Evolutionary conservation across 2,888 invertebrate genomes (phyloP).

Genomic region (Scaptomyza caliginosa): DNA sequence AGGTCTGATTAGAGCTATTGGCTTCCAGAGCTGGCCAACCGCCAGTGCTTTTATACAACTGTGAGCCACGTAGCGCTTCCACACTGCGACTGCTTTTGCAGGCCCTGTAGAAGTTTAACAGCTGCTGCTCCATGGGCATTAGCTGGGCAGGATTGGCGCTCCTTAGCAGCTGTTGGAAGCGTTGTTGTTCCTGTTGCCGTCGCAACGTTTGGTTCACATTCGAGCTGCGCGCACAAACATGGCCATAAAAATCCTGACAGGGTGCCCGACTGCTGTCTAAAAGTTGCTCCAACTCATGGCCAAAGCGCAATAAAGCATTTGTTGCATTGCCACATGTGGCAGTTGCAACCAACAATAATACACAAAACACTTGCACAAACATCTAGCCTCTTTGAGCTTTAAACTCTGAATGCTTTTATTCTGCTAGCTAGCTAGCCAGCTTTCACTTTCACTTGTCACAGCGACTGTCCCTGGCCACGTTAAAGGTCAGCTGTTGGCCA

Average conservation of each 20-base stretch:
- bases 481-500: constrained; percentile 14
- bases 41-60: constrained; percentile 76
- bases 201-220: constrained; percentile 55
- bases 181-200: constrained; percentile 67
- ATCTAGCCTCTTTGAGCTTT: constrained; percentile 28
- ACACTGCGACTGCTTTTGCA: constrained; percentile 72
- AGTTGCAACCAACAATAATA: constrained; percentile 14
- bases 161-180: constrained; percentile 73
- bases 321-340: constrained; percentile 46
- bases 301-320: constrained; percentile 71
- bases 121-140: constrained; percentile 76
- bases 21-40: constrained; percentile 82
- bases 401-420: constrained; percentile 33
- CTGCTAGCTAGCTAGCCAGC: neutral
- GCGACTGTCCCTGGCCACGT: constrained; percentile 21
- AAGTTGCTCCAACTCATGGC: constrained; percentile 72
- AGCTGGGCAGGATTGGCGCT: constrained; percentile 65
- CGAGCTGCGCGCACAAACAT: constrained; percentile 74
- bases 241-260: constrained; percentile 81
- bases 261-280: constrained; percentile 70
- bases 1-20: constrained; percentile 49
- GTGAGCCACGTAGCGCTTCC: constrained; percentile 71
- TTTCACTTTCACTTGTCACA: constrained; percentile 15
- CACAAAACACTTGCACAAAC: constrained; percentile 33
- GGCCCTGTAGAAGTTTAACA: constrained; percentile 80